phyloP scores from a whole-genome alignment of 1,140 invertebrate species.

The Laupala kohalensis region DNA sequence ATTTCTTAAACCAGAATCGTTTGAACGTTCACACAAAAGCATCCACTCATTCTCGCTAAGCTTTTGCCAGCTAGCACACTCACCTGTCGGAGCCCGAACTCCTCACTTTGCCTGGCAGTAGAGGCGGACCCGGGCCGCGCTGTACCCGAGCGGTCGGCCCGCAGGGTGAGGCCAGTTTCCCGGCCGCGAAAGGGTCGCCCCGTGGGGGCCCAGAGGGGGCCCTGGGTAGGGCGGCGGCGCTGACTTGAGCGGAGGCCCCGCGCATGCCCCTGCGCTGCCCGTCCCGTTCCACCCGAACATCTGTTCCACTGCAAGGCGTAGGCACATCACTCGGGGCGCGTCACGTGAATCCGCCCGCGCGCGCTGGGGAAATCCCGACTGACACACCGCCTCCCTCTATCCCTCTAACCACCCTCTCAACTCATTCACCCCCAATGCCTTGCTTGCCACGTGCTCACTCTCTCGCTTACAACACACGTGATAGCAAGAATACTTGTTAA shows the following conservation, averaged over 20 bases:
- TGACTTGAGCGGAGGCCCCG: constrained; percentile 41
- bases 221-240: constrained; percentile 30
- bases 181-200: constrained; percentile 31
- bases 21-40: no score
- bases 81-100: constrained; percentile 42
- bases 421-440: no score
- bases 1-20: no score
- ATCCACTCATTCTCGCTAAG: no score
- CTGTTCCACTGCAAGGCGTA: constrained; percentile 52
- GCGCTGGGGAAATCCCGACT: neutral
- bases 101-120: constrained; percentile 60
- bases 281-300: constrained; percentile 67
- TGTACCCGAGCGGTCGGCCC: constrained; percentile 68
- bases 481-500: no score
- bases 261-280: constrained; percentile 40
- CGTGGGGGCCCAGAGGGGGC: no score
- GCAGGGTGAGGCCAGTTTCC: constrained; percentile 89
- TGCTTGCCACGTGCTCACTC: no score
- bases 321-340: constrained; percentile 4
- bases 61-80: neutral
- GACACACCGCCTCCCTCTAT: neutral
- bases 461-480: neutral
- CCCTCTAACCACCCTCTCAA: neutral
- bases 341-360: neutral
- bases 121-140: constrained; percentile 52